Base-by-base conservation (phyloP, 1,140 invertebrate genomes). In the Rhynchophorus ferrugineus region DNA sequence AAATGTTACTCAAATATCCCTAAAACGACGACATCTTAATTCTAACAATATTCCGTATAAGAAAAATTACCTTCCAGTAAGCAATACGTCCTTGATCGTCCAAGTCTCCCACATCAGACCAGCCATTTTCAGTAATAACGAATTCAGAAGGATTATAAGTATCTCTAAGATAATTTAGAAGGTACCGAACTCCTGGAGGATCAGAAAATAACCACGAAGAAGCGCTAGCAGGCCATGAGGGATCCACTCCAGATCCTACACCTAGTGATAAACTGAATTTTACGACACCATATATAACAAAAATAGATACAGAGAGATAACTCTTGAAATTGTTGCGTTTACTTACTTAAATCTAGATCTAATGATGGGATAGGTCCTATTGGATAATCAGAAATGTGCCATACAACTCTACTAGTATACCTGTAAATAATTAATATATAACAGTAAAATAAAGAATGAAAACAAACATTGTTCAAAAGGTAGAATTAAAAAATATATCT, bases 101-200 rank as follows among this genome's bases (percentile, higher is more conserved):
- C 0, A 38, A 17, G n/a, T 36, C 43, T 3, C 49, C 58, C 5
- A n/a, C n/a, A 67, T 73, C 75, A 44, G 69, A 74, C 68, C 66
- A 76, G 16, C 86, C 86, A 62, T 87, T 88, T 74, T 88, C 86
- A 0, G 82, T 82, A 2, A 89, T 71, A 5, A 81, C 69, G 1
- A 87, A 69, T n/a, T 69, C 59, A 0, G 78, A 74, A 64, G 83
- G 80, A 37, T 75, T 66, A 59, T 84, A 89, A 7, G 73, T 67
- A 0, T 70, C 62, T 41, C 74, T 73, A 8, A 89, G 74, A 74
- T 78, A 82, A 33, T 78, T 78, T 8, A 87, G 61, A n/a, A 77
- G 8, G 17, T 71, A 66, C 22, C 77, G 64, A 7, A 83, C 67
- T 1, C 78, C 77, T 29, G 42, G 6, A 14, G 58, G 48, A 57